Evolutionary conservation across 2,113 vertebrate genomes (phyloP).

Genomic region (Polyodon spathula): DNA sequence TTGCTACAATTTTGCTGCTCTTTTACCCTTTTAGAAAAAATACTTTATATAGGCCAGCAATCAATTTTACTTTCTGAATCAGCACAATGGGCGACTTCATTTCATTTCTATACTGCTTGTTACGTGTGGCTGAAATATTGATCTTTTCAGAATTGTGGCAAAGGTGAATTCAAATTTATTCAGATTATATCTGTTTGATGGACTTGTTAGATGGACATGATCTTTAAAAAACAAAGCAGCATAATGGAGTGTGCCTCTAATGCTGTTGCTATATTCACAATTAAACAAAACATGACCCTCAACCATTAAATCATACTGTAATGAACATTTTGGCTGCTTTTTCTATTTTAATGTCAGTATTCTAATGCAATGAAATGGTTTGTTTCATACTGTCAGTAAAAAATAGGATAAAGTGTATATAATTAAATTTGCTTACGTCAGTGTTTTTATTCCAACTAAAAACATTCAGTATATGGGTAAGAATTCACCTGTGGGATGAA

Average conservation of each 20-base stretch:
- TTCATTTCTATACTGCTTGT: constrained; percentile 26
- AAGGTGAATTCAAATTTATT: constrained; percentile 29
- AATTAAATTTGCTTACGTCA: no score
- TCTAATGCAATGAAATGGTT: no score
- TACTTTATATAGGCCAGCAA: constrained; percentile 26
- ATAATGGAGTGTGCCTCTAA: constrained; percentile 20
- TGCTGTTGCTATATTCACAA: constrained; percentile 20
- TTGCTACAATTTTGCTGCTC: constrained; percentile 3
- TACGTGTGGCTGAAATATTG: constrained; percentile 16
- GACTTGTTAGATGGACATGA: constrained; percentile 4
- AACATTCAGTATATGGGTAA: no score
- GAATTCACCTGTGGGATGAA: no score
- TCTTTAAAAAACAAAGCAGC: constrained; percentile 32
- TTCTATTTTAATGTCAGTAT: no score
- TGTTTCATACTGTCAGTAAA: no score
- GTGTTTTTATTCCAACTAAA: no score
- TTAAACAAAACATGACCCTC: constrained; percentile 21
- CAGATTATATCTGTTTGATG: constrained; percentile 20
- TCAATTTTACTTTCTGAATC: constrained; percentile 23
- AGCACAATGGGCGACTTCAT: constrained; percentile 23
- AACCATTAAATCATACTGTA: neutral
- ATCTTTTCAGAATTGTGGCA: constrained; percentile 19
- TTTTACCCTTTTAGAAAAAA: constrained; percentile 13
- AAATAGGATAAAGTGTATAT: no score
- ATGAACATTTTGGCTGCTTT: no score